phyloP scores from a whole-genome alignment of 2,888 invertebrate genomes.

The Proisotoma minuta region DNA sequence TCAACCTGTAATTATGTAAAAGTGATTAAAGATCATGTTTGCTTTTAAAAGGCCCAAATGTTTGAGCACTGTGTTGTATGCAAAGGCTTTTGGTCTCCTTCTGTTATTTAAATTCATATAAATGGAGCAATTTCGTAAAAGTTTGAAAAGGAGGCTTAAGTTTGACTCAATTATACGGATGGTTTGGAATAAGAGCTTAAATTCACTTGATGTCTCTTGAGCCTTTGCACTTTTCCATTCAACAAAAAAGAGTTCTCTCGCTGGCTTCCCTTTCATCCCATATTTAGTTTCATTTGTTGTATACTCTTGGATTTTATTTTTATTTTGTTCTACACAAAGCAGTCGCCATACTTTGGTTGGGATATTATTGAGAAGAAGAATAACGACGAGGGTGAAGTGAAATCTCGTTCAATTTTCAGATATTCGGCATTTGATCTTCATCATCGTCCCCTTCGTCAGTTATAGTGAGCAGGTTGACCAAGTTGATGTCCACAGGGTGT shows the following conservation, averaged over 20 bases:
- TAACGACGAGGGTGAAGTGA: constrained; percentile 36
- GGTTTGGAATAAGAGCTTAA: neutral
- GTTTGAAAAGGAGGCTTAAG: neutral
- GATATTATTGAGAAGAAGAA: constrained; percentile 7
- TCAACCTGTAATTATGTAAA: too few species aligned
- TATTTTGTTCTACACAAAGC: too few species aligned
- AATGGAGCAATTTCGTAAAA: too few species aligned
- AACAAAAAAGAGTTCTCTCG: neutral
- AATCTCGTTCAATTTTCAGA: constrained; percentile 37
- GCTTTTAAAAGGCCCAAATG: too few species aligned
- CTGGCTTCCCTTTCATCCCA: neutral
- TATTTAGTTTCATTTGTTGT: constrained; percentile 17
- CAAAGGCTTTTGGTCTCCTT: too few species aligned
- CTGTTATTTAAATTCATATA: neutral
- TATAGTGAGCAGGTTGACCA: too few species aligned
- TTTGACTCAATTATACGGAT: constrained; percentile 3
- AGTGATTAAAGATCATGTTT: too few species aligned
- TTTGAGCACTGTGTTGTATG: too few species aligned
- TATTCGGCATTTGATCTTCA: constrained; percentile 26
- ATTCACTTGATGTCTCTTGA: neutral
- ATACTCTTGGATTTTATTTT: neutral
- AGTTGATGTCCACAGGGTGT: too few species aligned
- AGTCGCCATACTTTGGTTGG: too few species aligned
- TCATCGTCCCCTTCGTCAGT: constrained; percentile 15
- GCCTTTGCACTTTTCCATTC: neutral